Evolutionary conservation across 2,888 invertebrate species (phyloP).

Genomic region (Coelinius sp.): DNA sequence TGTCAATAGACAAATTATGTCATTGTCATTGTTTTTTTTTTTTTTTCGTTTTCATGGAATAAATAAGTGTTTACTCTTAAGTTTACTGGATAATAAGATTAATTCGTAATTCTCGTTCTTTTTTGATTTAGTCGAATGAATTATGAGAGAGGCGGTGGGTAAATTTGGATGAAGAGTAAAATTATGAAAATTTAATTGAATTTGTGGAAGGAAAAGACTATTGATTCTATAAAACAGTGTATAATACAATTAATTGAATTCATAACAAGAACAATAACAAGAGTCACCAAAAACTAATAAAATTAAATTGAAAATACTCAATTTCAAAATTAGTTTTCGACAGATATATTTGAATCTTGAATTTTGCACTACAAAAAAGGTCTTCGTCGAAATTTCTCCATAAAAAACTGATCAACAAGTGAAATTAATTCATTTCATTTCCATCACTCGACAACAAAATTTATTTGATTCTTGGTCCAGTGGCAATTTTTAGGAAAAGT

Average conservation of each 20-base stretch:
- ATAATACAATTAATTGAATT: slow-evolving; percentile 9
- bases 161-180: slow-evolving; percentile 7
- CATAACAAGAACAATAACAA: slow-evolving; percentile 25
- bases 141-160: background rate
- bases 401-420: no score
- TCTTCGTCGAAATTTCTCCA: no score
- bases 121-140: slow-evolving; percentile 1
- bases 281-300: background rate
- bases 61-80: slow-evolving; percentile 3
- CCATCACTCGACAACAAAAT: no score
- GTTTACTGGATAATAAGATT: slow-evolving; percentile 3
- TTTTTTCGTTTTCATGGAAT: slow-evolving; percentile 7
- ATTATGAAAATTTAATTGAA: background rate
- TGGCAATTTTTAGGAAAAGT: no score
- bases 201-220: background rate
- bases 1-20: background rate
- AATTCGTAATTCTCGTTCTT: slow-evolving; percentile 2
- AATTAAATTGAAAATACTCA: background rate
- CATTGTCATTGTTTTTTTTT: slow-evolving; percentile 18
- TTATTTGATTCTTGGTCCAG: background rate
- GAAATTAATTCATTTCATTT: no score
- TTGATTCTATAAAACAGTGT: background rate
- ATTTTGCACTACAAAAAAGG: no score
- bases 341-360: no score
- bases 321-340: background rate